Base-by-base conservation (phyloP, 2,888 invertebrate genomes). In the Nomada flava region DNA sequence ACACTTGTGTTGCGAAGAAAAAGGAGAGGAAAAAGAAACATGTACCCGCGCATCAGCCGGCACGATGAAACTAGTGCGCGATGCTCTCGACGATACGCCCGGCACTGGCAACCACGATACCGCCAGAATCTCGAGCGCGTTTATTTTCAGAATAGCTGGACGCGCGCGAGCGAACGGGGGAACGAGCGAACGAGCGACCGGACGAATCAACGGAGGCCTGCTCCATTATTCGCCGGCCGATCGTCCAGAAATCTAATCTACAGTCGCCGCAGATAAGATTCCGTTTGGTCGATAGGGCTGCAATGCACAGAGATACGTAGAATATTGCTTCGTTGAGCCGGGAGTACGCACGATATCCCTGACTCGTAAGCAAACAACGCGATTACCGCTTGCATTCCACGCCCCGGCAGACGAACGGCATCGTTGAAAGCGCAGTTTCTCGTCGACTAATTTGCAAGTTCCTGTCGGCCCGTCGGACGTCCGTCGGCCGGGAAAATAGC, bases 211-310 rank as follows among this genome's bases (percentile, higher is more conserved):
- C 65, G 68, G 62, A 60, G 59, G 42, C 69, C 74, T 50, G 74
- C 15, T 47, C 62, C 53, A 26, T n/a, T 10, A 18, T 44, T 47
- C 23, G 11, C 53, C 36, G 18, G 74, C 65, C 53, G 42, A 76
- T 42, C 75, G 60, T 11, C 65, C 82, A 77, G 85, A 85, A 88
- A 88, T 88, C 88, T 88, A 88, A 88, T 88, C 88, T 87, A 76
- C 76, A 68, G 47, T 69, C 60, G 47, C 42, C 68, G 74, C 36
- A 85, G 88, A 88, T 88, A 88, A 88, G 88, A 88, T 83, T 86
- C 69, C 52, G 52, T 26, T 9, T 29, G n/a, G 15, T 60, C 70
- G 60, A 26, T 2, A 53, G 18, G n/a, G 18, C 52, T 53, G 36
- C 36, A 5, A 36, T 36, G 36, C 36, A 36, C 36, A 0, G 36